Evolutionary conservation across 1,140 invertebrate genomes (phyloP).

Genomic region (Tenebrio molitor): DNA sequence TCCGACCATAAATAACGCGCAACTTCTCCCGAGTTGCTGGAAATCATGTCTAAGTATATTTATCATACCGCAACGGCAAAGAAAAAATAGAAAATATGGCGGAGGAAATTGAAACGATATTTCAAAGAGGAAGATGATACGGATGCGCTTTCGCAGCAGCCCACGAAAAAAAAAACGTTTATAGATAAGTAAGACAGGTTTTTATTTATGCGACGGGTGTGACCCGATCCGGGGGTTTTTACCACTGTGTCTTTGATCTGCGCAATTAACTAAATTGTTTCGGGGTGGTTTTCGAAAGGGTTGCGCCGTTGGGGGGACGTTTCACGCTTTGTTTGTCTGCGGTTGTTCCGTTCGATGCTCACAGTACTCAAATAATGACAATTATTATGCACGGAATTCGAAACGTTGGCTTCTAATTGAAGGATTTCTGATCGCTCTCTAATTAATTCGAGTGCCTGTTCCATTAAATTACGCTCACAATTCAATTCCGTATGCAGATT

Average conservation of each 20-base stretch:
- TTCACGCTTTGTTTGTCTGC: neutral
- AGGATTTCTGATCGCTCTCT: conserved; percentile 7
- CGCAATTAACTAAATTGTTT: neutral
- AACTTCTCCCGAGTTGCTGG: neutral
- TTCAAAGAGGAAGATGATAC: conserved; percentile 21
- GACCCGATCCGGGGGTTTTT: neutral
- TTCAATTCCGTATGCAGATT: conserved; percentile 3
- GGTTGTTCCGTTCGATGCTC: conserved; percentile 3
- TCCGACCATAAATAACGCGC: conserved; percentile 7
- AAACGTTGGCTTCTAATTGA: conserved; percentile 4
- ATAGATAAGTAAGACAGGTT: conserved; percentile 12
- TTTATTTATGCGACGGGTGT: neutral
- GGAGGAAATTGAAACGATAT: conserved; percentile 37
- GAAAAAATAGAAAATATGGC: conserved; percentile 29
- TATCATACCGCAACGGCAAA: conserved; percentile 13
- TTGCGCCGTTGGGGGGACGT: neutral
- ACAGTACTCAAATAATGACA: neutral
- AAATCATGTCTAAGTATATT: conserved; percentile 21
- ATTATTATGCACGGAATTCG: neutral
- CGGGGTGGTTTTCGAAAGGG: neutral
- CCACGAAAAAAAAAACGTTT: neutral
- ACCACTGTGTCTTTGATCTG: neutral
- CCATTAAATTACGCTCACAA: conserved; percentile 24
- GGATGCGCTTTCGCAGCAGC: neutral
- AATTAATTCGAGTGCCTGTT: conserved; percentile 26